Evolutionary conservation across 2,888 invertebrate species (phyloP).

Genomic region (Ariolimax columbianus): DNA sequence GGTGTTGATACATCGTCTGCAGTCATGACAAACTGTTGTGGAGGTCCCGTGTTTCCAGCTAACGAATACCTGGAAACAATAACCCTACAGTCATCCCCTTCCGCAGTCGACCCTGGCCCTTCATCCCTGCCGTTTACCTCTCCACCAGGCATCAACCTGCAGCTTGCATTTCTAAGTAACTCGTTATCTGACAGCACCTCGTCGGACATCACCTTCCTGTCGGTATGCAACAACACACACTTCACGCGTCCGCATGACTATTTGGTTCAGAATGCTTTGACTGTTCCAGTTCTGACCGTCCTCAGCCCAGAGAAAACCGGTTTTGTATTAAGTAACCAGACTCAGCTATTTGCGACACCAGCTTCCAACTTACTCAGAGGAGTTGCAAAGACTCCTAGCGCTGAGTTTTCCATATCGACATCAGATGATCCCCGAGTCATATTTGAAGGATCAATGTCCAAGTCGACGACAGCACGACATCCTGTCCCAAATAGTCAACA

Average conservation of each 20-base stretch:
- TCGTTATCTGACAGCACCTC: neutral
- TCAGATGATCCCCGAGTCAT: neutral
- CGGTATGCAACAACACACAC: neutral
- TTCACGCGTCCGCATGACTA: neutral
- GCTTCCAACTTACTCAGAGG: constrained; percentile 39
- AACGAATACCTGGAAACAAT: neutral
- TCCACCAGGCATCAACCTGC: constrained; percentile 1
- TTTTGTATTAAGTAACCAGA: neutral
- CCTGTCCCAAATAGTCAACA: neutral
- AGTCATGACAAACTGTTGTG: neutral
- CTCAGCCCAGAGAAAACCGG: constrained; percentile 9
- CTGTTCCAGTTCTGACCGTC: neutral
- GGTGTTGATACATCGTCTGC: neutral
- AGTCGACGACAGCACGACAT: neutral
- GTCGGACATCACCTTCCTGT: neutral
- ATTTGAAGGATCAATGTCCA: neutral
- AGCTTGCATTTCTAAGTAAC: neutral
- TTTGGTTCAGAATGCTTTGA: neutral
- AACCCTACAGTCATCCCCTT: neutral
- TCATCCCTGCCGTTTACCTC: neutral
- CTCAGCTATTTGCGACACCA: constrained; percentile 30
- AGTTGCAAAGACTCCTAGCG: constrained; percentile 27
- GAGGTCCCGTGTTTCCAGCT: neutral
- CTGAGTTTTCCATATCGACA: neutral
- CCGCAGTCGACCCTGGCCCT: neutral